Evolutionary conservation across 1,140 invertebrate species (phyloP).

Genomic region (Euglossa dilemma): DNA sequence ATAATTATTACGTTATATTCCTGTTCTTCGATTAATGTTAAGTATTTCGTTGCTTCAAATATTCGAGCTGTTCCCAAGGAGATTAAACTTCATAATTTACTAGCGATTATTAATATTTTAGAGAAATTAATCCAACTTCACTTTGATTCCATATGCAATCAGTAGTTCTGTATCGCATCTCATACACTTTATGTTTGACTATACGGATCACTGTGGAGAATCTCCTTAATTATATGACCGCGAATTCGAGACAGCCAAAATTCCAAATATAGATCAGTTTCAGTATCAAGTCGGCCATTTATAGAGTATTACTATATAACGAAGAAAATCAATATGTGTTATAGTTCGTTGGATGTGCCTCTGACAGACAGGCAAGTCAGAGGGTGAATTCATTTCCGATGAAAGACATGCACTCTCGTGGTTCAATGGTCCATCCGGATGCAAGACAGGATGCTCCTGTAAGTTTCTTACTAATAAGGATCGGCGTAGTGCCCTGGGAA

Average conservation of each 20-base stretch:
- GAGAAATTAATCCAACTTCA: background rate
- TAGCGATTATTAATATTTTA: conserved; percentile 4
- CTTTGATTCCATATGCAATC: background rate
- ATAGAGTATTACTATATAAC: background rate
- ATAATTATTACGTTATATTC: background rate
- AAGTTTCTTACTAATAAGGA: conserved; percentile 75
- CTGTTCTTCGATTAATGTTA: no score
- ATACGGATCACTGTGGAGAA: background rate
- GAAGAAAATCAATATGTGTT: conserved; percentile 69
- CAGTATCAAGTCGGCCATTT: background rate
- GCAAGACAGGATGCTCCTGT: conserved; percentile 89
- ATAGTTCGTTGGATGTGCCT: conserved; percentile 88
- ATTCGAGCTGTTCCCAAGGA: background rate
- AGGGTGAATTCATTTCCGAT: conserved; percentile 91
- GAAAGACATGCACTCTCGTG: conserved; percentile 87
- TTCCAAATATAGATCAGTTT: background rate
- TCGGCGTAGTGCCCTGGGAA: background rate
- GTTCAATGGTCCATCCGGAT: conserved; percentile 86
- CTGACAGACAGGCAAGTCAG: conserved; percentile 87
- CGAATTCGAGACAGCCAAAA: background rate
- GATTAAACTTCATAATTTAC: background rate
- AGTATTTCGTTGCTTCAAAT: background rate
- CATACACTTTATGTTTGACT: background rate
- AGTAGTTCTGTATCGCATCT: background rate
- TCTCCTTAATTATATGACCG: background rate